A percentile compares a stretch with the other conserved stretches of the same genome.
Evolutionary conservation across 2,797 vertebrate species (phyloP).

Genomic region (Pseudochromis fuscus): DNA sequence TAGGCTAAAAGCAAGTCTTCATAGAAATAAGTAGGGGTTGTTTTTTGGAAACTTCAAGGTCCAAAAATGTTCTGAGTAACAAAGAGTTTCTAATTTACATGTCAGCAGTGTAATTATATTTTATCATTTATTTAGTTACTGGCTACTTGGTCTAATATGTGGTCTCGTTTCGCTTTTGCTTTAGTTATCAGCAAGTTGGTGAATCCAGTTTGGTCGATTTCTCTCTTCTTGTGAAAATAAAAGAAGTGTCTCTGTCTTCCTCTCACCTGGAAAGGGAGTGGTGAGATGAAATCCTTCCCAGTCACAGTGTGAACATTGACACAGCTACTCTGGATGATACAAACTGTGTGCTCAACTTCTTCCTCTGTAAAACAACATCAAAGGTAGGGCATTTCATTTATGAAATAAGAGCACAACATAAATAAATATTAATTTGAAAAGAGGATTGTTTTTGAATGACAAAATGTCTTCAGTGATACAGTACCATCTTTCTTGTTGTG

Average conservation of each 20-base stretch:
- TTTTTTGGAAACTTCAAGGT: no score
- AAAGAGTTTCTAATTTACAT: no score
- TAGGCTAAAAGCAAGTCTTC: no score
- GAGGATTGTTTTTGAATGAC: not conserved
- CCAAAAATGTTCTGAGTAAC: no score
- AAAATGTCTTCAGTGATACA: constrained; percentile 15
- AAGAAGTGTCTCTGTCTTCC: not conserved
- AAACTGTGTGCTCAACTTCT: constrained; percentile 92
- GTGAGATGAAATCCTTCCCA: constrained; percentile 96
- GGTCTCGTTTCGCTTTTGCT: no score
- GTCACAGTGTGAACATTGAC: constrained; percentile 94
- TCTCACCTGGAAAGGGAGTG: constrained; percentile 95
- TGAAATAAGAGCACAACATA: not conserved
- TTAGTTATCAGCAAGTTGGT: no score
- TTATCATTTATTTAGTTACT: no score
- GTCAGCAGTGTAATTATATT: no score
- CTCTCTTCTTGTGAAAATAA: not conserved
- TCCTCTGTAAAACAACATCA: constrained; percentile 71
- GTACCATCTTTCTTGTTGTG: constrained; percentile 84
- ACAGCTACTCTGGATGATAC: constrained; percentile 94
- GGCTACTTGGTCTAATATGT: no score
- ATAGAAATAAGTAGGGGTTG: no score
- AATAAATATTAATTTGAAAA: not conserved
- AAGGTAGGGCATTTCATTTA: not conserved
- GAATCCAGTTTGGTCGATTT: no score